These are phyloP conservation scores for Glyptemys insculpta DNA, from an alignment of 2,797 vertebrate genomes.

Conservation along the genomic window DNA sequence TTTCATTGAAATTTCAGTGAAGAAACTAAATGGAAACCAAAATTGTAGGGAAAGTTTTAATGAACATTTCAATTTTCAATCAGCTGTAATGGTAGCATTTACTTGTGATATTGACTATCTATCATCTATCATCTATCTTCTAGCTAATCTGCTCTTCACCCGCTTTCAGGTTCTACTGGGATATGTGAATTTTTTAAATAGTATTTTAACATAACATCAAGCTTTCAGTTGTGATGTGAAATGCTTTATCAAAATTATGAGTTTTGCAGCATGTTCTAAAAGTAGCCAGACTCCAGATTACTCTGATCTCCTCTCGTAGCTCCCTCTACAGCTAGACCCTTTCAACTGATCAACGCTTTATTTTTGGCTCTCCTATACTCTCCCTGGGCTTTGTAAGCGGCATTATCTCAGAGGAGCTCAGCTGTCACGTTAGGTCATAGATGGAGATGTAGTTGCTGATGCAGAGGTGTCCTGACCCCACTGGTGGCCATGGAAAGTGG, in stretches of 20 bases:
- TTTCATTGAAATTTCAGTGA: background rate
- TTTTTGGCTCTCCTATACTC: background rate
- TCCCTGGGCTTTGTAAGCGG: background rate
- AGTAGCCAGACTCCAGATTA: background rate
- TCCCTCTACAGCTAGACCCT: background rate
- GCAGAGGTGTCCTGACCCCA: background rate
- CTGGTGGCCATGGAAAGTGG: background rate
- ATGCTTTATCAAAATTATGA: background rate
- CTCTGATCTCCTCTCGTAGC: background rate
- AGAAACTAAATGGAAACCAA: rapidly evolving
- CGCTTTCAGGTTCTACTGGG: background rate
- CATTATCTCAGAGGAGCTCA: background rate
- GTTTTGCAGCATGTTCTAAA: background rate
- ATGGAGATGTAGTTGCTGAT: background rate
- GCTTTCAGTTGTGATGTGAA: background rate
- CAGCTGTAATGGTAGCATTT: constrained; percentile 67
- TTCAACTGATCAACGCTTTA: background rate
- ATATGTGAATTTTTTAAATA: background rate
- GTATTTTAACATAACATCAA: background rate
- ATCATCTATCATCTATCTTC: background rate
- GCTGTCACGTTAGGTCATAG: background rate
- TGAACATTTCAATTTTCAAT: constrained; percentile 60
- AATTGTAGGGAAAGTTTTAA: constrained; percentile 54
- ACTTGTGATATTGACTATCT: background rate
- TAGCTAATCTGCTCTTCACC: background rate